phyloP scores from a whole-genome alignment of 2,888 invertebrate genomes.

The Coelinius sp. region DNA sequence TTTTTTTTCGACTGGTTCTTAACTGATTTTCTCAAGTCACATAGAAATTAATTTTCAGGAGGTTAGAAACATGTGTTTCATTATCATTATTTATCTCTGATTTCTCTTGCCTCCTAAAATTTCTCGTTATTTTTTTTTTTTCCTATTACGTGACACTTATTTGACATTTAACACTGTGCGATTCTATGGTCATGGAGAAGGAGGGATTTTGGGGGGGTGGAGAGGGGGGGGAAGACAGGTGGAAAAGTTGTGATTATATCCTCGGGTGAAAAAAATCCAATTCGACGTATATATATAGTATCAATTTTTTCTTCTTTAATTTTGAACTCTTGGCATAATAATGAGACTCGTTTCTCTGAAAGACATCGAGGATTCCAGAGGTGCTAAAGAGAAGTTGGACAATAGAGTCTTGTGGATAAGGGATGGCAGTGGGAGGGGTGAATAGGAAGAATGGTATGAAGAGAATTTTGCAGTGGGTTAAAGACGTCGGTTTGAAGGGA shows the following conservation, averaged over 20 bases:
- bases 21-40: constrained; percentile 31
- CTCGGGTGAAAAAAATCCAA: constrained; percentile 19
- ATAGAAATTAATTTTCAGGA: constrained; percentile 20
- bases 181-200: constrained; percentile 32
- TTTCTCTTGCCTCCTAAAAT: constrained; percentile 34
- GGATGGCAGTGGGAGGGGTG: neutral
- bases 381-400: constrained; percentile 25
- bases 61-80: neutral
- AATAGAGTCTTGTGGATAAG: constrained; percentile 8
- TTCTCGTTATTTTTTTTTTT: constrained; percentile 35
- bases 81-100: constrained; percentile 22
- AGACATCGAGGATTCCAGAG: constrained; percentile 30
- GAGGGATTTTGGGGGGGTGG: constrained; percentile 1
- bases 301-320: constrained; percentile 17
- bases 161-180: constrained; percentile 49
- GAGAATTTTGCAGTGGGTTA: constrained; percentile 18
- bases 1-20: too few species aligned
- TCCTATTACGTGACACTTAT: constrained; percentile 46
- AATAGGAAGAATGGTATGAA: constrained; percentile 13
- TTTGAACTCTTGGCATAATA: constrained; percentile 15
- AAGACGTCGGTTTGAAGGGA: neutral
- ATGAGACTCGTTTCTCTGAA: constrained; percentile 24
- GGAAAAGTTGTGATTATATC: neutral
- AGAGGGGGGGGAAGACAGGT: constrained; percentile 20
- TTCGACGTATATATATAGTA: constrained; percentile 29